phyloP scores from a whole-genome alignment of 2,888 invertebrate genomes.

The Thecophora atra region DNA sequence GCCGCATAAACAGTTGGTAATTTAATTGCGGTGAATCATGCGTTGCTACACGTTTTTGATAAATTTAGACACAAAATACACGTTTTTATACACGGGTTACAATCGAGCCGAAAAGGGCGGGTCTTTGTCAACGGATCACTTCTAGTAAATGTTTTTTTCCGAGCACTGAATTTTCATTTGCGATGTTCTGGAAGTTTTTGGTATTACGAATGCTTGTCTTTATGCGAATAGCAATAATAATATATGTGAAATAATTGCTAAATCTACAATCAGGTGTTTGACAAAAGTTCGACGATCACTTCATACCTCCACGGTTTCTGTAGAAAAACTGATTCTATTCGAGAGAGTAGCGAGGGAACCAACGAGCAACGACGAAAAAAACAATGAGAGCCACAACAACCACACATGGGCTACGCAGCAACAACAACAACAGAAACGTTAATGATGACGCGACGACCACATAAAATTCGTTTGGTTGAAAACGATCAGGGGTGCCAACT shows the following conservation, averaged over 20 bases:
- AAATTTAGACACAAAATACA: too few species aligned
- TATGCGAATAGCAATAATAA: not conserved
- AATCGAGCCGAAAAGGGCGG: too few species aligned
- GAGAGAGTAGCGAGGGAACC: constrained; percentile 41
- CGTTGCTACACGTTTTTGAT: too few species aligned
- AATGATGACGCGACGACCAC: constrained; percentile 20
- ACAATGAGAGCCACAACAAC: constrained; percentile 27
- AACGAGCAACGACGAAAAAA: constrained; percentile 28
- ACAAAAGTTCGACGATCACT: constrained; percentile 17
- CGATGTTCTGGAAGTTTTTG: too few species aligned
- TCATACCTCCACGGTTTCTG: constrained; percentile 43
- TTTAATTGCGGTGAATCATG: too few species aligned
- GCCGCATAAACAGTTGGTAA: too few species aligned
- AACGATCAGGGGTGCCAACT: too few species aligned
- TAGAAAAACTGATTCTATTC: constrained; percentile 44
- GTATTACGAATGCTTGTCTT: not conserved
- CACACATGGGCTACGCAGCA: constrained; percentile 7
- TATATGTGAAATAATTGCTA: not conserved
- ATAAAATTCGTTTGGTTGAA: constrained; percentile 13
- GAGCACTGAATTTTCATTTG: too few species aligned
- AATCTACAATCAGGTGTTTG: not conserved
- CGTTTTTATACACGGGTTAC: too few species aligned
- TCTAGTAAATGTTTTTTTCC: too few species aligned
- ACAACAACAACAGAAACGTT: constrained; percentile 7
- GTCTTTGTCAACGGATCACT: too few species aligned